These are phyloP conservation scores for Caenorhabditis macrosperma DNA, from an alignment of 2,888 invertebrate species.

Conservation along the genomic window DNA sequence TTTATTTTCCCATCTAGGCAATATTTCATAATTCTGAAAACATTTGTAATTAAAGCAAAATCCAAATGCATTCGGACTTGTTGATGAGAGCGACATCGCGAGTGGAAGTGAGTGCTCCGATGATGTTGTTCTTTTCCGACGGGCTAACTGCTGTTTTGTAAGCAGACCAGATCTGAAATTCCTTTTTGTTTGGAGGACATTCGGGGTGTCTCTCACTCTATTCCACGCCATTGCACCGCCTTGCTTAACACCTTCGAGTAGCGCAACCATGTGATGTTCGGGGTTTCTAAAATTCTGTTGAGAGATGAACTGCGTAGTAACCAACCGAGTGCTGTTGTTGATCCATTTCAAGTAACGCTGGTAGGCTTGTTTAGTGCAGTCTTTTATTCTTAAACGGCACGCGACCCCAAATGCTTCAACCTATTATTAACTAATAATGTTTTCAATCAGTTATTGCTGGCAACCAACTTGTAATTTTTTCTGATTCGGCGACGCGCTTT, in stretches of 20 bases:
- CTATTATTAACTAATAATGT: conserved; percentile 20
- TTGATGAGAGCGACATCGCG: conserved; percentile 41
- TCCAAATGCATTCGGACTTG: not conserved
- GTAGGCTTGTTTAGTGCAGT: conserved; percentile 68
- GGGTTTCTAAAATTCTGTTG: conserved; percentile 30
- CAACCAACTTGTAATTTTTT: conserved; percentile 39
- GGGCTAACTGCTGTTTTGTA: conserved; percentile 58
- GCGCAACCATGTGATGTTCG: conserved; percentile 67
- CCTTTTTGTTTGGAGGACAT: not conserved
- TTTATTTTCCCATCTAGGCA: conserved; percentile 67
- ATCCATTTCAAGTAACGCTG: conserved; percentile 67
- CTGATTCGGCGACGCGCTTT: conserved; percentile 34
- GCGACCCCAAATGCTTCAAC: conserved; percentile 66
- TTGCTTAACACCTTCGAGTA: conserved; percentile 70
- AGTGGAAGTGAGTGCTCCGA: conserved; percentile 67
- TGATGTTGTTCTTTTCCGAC: conserved; percentile 63
- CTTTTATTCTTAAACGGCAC: conserved; percentile 66
- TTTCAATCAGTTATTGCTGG: too few species aligned
- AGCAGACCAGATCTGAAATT: conserved; percentile 36
- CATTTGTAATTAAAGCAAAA: not conserved
- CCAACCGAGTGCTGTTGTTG: conserved; percentile 51
- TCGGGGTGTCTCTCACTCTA: conserved; percentile 26
- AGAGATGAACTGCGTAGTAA: not conserved
- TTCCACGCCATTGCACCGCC: conserved; percentile 70
- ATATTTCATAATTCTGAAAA: conserved; percentile 62